phyloP scores from a whole-genome alignment of 1,140 invertebrate genomes.

The Ephestia elutella region DNA sequence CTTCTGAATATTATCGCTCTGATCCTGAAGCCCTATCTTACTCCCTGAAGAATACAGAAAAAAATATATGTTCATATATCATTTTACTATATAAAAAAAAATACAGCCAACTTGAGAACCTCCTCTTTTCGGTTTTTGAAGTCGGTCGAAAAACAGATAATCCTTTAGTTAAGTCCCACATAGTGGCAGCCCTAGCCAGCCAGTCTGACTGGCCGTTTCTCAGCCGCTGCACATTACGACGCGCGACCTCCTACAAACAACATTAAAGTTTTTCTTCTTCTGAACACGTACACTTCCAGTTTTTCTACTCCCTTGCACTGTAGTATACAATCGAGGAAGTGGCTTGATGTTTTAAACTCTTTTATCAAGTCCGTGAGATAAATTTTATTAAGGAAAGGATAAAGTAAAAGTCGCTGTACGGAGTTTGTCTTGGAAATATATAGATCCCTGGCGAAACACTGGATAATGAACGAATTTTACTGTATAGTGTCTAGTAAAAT shows the following conservation, averaged over 20 bases:
- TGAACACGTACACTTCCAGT: not conserved
- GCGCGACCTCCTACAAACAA: constrained; percentile 28
- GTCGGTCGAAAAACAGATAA: too few relatives aligned
- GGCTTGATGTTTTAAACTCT: constrained; percentile 4
- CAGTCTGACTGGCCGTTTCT: constrained; percentile 28
- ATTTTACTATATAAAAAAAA: too few relatives aligned
- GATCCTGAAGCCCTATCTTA: too few relatives aligned
- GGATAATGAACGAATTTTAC: not conserved
- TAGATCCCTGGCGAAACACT: not conserved
- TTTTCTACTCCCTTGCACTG: not conserved
- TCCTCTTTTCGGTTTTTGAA: too few relatives aligned
- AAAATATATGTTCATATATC: too few relatives aligned
- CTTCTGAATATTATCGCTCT: too few relatives aligned
- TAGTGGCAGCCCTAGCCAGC: not conserved
- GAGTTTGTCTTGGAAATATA: not conserved
- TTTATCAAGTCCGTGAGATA: not conserved
- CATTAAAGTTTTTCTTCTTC: constrained; percentile 35
- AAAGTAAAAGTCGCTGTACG: not conserved
- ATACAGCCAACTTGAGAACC: too few relatives aligned
- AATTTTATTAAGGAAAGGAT: constrained; percentile 1
- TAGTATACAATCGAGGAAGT: constrained; percentile 1
- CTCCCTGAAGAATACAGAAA: too few relatives aligned
- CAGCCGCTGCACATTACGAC: constrained; percentile 32
- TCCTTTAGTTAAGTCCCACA: too few relatives aligned
- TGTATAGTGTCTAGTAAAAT: too few relatives aligned